Evolutionary conservation across 2,888 invertebrate species (phyloP), one percentile per base, ranked within the genome.

Genomic region (Tholera decimalis): DNA sequence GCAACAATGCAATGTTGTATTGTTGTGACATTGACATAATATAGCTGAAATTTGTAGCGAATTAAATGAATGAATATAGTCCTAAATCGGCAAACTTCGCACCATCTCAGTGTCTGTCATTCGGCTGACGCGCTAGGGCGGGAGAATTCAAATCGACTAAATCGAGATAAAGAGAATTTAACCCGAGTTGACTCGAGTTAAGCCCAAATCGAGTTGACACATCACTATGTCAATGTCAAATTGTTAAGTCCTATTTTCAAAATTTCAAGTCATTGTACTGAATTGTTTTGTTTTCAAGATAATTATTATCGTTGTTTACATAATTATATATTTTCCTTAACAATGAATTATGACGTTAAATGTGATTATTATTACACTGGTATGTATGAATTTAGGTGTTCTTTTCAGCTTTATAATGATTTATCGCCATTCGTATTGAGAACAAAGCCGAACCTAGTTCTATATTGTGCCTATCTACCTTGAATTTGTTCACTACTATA

Each of bases 401-500:
- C 26, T 30, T 15, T 3, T 13, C 8, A 18, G 46, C 6, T 0
- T 6, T 18, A 15, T 13, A 22, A 20, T 53, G 15, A 28, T 8
- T 47, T 15, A 22, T 35, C 22, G 3, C 5, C 4, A 8, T 62
- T 18, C n/a, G 28, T 4, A 58, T 9, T 0, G 22, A 33, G 24
- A 53, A 35, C 41, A 26, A 22, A 46, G 15, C 20, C 8, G 13
- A 65, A 18, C 43, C 24, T 35, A 30, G 4, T 2, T 26, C 28
- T 28, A 39, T 33, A 8, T 3, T 26, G 22, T 35, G 22, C 46
- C 35, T 46, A 43, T 26, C 0, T 30, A 53, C n/a, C 63, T 35
- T 60, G 72, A n/a, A n/a, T 53, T 53, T 51, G 67, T 51, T 62
- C 50, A 65, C 43, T 26, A 63, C 28, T 22, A n/a, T n/a, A n/a